Base-by-base conservation (phyloP, 1,140 invertebrate species). In the Caenorhabditis tropicalis region DNA sequence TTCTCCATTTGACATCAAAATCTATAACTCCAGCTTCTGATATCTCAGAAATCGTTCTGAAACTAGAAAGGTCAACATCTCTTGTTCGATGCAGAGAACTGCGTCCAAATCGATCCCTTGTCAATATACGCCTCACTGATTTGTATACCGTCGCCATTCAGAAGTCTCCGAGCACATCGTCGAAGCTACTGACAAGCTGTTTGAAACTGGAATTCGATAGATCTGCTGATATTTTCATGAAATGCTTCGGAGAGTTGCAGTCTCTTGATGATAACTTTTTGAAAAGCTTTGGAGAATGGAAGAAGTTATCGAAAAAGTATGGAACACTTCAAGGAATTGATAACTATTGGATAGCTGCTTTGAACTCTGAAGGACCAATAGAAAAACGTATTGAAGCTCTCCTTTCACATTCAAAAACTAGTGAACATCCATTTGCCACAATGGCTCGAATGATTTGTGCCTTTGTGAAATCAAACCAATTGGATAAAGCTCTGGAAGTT, bases 221-320 rank as follows among this genome's bases (percentile, higher is more conserved):
- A 27, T 43, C 65, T 12, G 12, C 65, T n/a, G 65, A 43, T 12
- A 74, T 74, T 74, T 74, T 74, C 36, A 74, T 74, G 65, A 74
- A 74, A 43, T 74, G 65, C 15, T 74, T 36, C n/a, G 65, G 65
- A 43, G 65, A 74, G 21, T 10, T n/a, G 1, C 65, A 46, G 15
- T 33, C 65, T 12, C 15, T 10, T 10, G 24, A 16, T 43, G 36
- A 46, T 5, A 74, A 74, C 12, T 74, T 74, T 24, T 15, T 74
- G 21, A 74, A n/a, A 21, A 46, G 36, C 15, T 74, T 74, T 43
- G 36, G n/a, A n/a, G 65, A 46, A 24, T 74, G 65, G 65, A 74
- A 74, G 19, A 43, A 33, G 21, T 19, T 74, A 24, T 74, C 65
- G 3, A 21, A 9, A 9, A 74, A 74, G 65, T 74, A 74, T 31